Percentiles rank a stretch among this genome's conserved stretches.
phyloP scores from a whole-genome alignment of 2,113 vertebrate species.

The Cololabis saira region DNA sequence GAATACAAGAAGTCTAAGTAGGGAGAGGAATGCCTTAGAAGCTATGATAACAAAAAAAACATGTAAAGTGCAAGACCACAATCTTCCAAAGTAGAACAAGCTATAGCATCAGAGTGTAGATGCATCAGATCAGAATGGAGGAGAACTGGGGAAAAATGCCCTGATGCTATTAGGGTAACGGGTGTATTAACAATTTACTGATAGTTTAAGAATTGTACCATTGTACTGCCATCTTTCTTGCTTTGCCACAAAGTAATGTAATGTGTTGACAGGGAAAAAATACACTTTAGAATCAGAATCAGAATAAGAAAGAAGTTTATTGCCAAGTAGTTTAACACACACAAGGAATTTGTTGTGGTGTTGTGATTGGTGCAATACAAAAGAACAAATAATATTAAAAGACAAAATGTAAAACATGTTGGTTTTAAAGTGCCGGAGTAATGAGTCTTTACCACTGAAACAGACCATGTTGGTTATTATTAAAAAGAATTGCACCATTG shows the following conservation, averaged over 20 bases:
- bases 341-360: too few relatives aligned
- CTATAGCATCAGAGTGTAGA: slow-evolving; percentile 10
- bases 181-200: background rate
- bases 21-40: slow-evolving; percentile 23
- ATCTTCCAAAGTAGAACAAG: slow-evolving; percentile 2
- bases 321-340: too few relatives aligned
- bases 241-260: background rate
- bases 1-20: slow-evolving; percentile 38
- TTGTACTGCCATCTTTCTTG: background rate
- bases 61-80: slow-evolving; percentile 3
- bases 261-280: background rate
- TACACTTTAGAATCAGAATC: too few relatives aligned
- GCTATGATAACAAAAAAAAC: slow-evolving; percentile 3
- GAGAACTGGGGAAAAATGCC: too few relatives aligned
- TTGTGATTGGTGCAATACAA: too few relatives aligned
- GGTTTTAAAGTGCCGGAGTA: too few relatives aligned
- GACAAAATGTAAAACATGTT: too few relatives aligned
- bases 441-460: background rate
- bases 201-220: background rate
- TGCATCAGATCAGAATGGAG: too few relatives aligned
- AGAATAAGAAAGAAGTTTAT: too few relatives aligned
- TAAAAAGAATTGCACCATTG: too few relatives aligned
- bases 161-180: too few relatives aligned
- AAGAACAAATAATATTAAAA: too few relatives aligned
- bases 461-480: background rate